phyloP scores from a whole-genome alignment of 2,113 vertebrate species.

The Carassius gibelio region DNA sequence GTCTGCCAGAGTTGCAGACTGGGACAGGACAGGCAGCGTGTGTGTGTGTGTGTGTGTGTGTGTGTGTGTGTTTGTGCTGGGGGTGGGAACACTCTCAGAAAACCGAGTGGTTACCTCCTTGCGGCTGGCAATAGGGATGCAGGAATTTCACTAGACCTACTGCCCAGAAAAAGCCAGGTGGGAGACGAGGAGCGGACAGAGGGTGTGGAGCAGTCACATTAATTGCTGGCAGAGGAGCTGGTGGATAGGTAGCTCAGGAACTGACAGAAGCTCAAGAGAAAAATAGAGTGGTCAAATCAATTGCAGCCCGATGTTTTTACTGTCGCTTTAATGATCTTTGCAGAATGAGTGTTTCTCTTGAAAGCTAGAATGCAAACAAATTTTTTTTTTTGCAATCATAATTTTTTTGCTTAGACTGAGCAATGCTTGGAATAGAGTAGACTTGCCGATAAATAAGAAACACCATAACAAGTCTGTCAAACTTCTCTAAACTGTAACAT shows the following conservation, averaged over 20 bases:
- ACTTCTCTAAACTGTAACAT: not conserved
- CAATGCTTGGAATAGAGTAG: not conserved
- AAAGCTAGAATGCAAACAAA: slow-evolving; percentile 2
- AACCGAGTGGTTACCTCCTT: slow-evolving; percentile 67
- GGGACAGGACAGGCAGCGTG: slow-evolving; percentile 57
- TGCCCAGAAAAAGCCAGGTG: slow-evolving; percentile 80
- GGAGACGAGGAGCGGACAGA: slow-evolving; percentile 67
- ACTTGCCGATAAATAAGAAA: not conserved
- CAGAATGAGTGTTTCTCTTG: not conserved
- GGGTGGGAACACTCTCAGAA: slow-evolving; percentile 66
- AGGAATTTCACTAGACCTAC: slow-evolving; percentile 74
- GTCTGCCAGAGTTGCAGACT: slow-evolving; percentile 69
- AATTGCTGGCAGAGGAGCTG: slow-evolving; percentile 47
- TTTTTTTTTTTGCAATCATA: not conserved
- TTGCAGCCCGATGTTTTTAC: slow-evolving; percentile 48
- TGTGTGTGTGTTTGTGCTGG: slow-evolving; percentile 35
- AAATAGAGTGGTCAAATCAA: slow-evolving; percentile 61
- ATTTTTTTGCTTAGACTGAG: not conserved
- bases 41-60: no score
- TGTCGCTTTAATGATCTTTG: not conserved
- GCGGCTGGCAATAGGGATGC: slow-evolving; percentile 77
- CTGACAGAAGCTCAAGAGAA: slow-evolving; percentile 51
- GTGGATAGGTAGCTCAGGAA: slow-evolving; percentile 37
- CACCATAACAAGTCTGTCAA: not conserved
- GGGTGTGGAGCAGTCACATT: slow-evolving; percentile 46